These are phyloP conservation scores for Hemaris fuciformis DNA, from an alignment of 2,888 invertebrate genomes.

Conservation along the genomic window DNA sequence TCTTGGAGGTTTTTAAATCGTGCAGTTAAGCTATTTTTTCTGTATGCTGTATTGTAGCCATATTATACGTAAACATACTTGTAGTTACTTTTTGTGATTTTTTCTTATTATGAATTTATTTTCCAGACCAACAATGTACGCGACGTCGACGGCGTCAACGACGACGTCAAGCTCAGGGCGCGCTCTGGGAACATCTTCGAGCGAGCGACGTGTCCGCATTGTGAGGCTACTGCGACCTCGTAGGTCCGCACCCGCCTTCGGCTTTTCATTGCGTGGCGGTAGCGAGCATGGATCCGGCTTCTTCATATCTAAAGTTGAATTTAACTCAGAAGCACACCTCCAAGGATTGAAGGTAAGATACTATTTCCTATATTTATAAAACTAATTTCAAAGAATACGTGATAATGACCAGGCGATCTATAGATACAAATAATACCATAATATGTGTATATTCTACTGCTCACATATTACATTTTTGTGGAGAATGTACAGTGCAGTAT, in stretches of 20 bases:
- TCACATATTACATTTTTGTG: too few species aligned
- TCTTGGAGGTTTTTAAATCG: too few species aligned
- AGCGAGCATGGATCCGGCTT: conserved; percentile 95
- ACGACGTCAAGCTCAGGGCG: conserved; percentile 67
- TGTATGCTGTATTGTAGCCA: too few species aligned
- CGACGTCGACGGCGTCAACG: conserved; percentile 64
- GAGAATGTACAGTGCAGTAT: too few species aligned
- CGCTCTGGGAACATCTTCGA: conserved; percentile 39
- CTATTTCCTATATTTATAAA: background rate
- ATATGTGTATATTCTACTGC: too few species aligned
- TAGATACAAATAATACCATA: too few species aligned
- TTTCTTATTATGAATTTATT: background rate
- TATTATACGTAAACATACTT: too few species aligned
- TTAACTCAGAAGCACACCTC: conserved; percentile 91
- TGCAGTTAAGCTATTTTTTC: too few species aligned
- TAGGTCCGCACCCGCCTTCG: conserved; percentile 83
- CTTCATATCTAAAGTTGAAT: conserved; percentile 93
- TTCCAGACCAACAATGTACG: conserved; percentile 50
- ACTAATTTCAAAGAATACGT: conserved; percentile 23
- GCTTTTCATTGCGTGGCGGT: conserved; percentile 92
- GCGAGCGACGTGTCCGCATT: conserved; percentile 66
- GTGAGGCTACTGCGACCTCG: conserved; percentile 71
- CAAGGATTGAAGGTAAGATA: conserved; percentile 91
- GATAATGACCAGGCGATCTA: too few species aligned
- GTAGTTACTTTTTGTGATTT: too few species aligned